These are phyloP conservation scores for Volucella inflata DNA, from an alignment of 2,888 invertebrate genomes.

Conservation along the genomic window DNA sequence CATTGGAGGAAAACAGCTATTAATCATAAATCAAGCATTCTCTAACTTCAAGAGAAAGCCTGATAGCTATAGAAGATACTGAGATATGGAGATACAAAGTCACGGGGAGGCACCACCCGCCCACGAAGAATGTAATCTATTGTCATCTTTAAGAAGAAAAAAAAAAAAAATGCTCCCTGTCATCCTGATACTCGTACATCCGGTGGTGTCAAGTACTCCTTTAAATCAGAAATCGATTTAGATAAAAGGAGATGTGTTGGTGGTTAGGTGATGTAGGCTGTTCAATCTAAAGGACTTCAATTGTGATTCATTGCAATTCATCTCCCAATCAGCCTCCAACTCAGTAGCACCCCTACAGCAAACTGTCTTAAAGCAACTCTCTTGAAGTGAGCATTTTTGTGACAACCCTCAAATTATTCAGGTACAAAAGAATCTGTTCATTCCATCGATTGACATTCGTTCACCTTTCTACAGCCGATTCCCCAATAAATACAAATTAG, in stretches of 20 bases:
- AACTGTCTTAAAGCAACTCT: background rate
- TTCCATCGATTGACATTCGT: slow-evolving; percentile 44
- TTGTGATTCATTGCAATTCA: slow-evolving; percentile 42
- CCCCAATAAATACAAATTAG: slow-evolving; percentile 47
- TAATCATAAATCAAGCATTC: slow-evolving; percentile 35
- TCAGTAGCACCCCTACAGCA: background rate
- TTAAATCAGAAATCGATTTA: slow-evolving; percentile 48
- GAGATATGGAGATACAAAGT: too few species aligned
- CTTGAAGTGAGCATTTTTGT: too few species aligned
- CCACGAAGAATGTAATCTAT: background rate
- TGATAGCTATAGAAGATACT: background rate
- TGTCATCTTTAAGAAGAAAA: background rate
- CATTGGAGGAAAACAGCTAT: slow-evolving; percentile 1
- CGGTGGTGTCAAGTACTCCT: slow-evolving; percentile 10
- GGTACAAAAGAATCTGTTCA: slow-evolving; percentile 23
- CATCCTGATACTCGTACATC: background rate
- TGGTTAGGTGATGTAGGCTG: too few species aligned
- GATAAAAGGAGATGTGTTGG: slow-evolving; percentile 19
- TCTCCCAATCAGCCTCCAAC: background rate
- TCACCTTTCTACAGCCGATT: background rate
- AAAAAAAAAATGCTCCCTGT: background rate
- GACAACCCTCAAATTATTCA: background rate
- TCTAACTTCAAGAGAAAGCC: background rate
- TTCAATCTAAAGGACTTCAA: slow-evolving; percentile 23
- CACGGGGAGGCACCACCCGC: background rate